Conservation (phyloP, 2,888 invertebrate genomes). For the Zhuqinia jingwanae region DNA sequence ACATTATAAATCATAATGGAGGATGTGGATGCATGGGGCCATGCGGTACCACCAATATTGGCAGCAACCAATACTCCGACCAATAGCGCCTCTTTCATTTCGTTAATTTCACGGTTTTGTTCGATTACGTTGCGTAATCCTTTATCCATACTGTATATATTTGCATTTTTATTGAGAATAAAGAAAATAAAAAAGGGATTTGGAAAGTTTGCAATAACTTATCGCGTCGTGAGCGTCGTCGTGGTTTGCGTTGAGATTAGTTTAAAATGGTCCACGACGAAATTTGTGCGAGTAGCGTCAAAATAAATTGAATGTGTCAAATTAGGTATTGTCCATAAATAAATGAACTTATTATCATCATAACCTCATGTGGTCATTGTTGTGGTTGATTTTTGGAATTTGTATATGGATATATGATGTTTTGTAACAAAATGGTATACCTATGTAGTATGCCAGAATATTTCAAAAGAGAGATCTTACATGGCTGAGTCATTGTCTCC, state of each 20-base stretch:
- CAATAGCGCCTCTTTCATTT: conserved; percentile 65
- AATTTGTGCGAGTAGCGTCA: too few species aligned
- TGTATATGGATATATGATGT: background rate
- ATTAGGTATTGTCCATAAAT: background rate
- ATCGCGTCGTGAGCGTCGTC: background rate
- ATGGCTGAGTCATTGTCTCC: conserved; percentile 64
- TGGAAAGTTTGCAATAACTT: background rate
- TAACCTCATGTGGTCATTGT: background rate
- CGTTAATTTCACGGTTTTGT: conserved; percentile 38
- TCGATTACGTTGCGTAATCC: conserved; percentile 17
- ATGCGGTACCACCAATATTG: conserved; percentile 76
- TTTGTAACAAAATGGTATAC: too few species aligned
- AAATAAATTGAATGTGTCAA: background rate
- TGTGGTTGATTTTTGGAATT: background rate
- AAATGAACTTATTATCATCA: background rate
- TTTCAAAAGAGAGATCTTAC: conserved; percentile 21
- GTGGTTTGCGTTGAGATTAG: background rate
- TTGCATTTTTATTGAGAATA: background rate
- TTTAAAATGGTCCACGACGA: too few species aligned
- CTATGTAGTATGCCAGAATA: too few species aligned
- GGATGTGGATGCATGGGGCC: conserved; percentile 71
- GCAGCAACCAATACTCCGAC: conserved; percentile 72
- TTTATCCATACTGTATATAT: conserved; percentile 14
- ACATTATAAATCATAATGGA: conserved; percentile 72
- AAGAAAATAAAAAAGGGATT: background rate